Base-by-base conservation (phyloP, 2,888 invertebrate species). In the Spatulosminthurus flaviceps region DNA sequence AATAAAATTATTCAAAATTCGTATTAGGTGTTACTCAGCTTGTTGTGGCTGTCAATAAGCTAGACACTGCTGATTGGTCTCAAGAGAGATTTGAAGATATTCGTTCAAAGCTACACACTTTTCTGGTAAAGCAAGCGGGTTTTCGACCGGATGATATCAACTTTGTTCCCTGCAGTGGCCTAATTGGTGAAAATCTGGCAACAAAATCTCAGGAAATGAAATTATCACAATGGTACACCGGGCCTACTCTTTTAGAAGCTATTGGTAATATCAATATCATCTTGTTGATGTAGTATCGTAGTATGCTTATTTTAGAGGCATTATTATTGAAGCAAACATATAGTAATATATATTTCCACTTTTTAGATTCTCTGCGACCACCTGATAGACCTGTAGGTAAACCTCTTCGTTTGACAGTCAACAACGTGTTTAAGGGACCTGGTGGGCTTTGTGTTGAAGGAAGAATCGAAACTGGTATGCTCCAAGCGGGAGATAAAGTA, bases 31-130 rank as follows among this genome's bases (percentile, higher is more conserved):
- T 99, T 0, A 93, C 92, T 81, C 98, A 98, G 88, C 87, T 99
- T 61, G 94, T 95, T 21, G 97, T 99, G 0, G 97, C 95, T 42
- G 92, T 99, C 22, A 99, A 99, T 87, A 99, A 99, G 89, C 89
- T 99, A 87, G 99, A 99, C 87, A 98, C 97, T 0, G 95, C 94
- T 0, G 92, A 92, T 78, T 99, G 99, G 98, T 93, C 94, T 0
- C 90, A 95, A 87, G 92, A 93, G 9, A 91, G 99, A 84, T 99
- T 96, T 88, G 91, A 93, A 85, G 96, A 98, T 87, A 96, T 99
- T 81, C 91, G 91, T 0, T 90, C 90, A 77, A 96, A 95, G 88
- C 89, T 98, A 70, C 92, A 92, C 85, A 87, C 89, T 13, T 96
- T 97, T 86, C 88, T 98, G 28, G 76, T 81, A 1, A 96, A 94